phyloP scores from a whole-genome alignment of 2,888 invertebrate species.

The Andrena bucephala region DNA sequence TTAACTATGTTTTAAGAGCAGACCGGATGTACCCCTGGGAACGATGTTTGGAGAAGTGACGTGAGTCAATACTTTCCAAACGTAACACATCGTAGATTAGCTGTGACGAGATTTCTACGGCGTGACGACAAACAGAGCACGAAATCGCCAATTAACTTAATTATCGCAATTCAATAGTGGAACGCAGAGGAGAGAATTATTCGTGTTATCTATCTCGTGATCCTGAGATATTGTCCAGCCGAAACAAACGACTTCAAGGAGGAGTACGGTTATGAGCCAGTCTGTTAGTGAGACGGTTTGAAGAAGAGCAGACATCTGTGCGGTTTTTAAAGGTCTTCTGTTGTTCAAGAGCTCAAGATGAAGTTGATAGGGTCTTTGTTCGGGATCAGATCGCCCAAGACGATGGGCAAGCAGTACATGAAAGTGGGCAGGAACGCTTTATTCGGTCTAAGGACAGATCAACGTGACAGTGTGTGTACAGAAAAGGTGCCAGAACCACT shows the following conservation, averaged over 20 bases:
- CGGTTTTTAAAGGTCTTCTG: not conserved
- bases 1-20: constrained; percentile 7
- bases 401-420: constrained; percentile 91
- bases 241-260: not conserved
- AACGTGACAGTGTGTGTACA: constrained; percentile 81
- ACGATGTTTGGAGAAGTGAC: constrained; percentile 82
- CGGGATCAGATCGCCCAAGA: constrained; percentile 85
- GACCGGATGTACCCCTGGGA: constrained; percentile 3
- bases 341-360: constrained; percentile 72
- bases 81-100: constrained; percentile 50
- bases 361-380: constrained; percentile 83
- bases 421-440: constrained; percentile 91
- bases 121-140: constrained; percentile 49
- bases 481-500: constrained; percentile 87
- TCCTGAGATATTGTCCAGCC: not conserved
- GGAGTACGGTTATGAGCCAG: not conserved
- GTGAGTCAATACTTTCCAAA: constrained; percentile 65
- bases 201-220: not conserved
- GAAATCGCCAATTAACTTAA: constrained; percentile 24
- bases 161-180: not conserved
- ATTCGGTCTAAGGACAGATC: constrained; percentile 88
- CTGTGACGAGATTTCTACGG: constrained; percentile 42
- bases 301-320: not conserved
- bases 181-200: not conserved
- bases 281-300: not conserved